These are phyloP conservation scores for Brachyptera putata DNA, from an alignment of 2,888 invertebrate genomes.

Conservation along the genomic window DNA sequence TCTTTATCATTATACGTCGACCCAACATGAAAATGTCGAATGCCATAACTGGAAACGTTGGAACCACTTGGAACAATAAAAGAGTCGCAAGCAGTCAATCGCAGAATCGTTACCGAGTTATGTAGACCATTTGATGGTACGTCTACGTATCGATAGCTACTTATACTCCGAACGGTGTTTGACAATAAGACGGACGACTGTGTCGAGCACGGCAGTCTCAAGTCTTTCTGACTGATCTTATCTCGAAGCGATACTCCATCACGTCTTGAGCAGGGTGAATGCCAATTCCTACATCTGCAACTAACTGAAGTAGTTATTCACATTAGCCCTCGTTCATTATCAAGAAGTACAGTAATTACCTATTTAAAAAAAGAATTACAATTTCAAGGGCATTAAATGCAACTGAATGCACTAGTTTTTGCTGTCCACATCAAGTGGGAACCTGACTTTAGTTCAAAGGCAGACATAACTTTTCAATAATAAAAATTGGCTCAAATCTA, in stretches of 20 bases:
- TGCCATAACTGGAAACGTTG: not conserved
- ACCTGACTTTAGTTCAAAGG: not conserved
- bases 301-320: constrained; percentile 25
- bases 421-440: too few species aligned
- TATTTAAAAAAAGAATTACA: too few species aligned
- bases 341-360: too few species aligned
- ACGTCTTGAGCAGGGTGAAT: constrained; percentile 12
- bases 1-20: constrained; percentile 38
- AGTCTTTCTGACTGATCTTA: not conserved
- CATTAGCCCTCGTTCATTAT: too few species aligned
- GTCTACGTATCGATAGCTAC: not conserved
- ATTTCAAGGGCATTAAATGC: too few species aligned
- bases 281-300: constrained; percentile 27
- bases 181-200: constrained; percentile 3
- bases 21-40: constrained; percentile 27
- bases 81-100: not conserved
- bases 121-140: too few species aligned
- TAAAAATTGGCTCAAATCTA: not conserved
- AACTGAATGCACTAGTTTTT: too few species aligned
- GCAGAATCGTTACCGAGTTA: not conserved
- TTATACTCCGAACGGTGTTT: constrained; percentile 9
- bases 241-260: not conserved
- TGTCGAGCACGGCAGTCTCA: not conserved
- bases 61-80: not conserved
- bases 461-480: not conserved